Percentiles rank a stretch among this genome's conserved stretches.
phyloP scores from a whole-genome alignment of 2,113 vertebrate species.

The Andinoacara biseriatus region DNA sequence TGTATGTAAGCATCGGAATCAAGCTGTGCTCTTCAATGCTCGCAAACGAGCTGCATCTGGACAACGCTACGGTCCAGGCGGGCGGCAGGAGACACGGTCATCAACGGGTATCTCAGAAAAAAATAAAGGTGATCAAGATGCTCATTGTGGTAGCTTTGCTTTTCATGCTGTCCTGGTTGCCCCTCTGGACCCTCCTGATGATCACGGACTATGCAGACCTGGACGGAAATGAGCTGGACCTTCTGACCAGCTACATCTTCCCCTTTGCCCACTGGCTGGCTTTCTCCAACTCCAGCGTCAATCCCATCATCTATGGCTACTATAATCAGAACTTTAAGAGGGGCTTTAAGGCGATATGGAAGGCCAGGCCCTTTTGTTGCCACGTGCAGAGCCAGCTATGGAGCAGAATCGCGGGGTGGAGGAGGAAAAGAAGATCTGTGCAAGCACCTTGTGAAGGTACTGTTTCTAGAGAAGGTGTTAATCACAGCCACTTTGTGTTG shows the following conservation, averaged over 20 bases:
- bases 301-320: slow-evolving; percentile 86
- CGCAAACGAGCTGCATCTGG: slow-evolving; percentile 52
- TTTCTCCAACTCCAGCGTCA: slow-evolving; percentile 84
- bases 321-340: slow-evolving; percentile 86
- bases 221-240: slow-evolving; percentile 72
- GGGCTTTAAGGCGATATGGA: slow-evolving; percentile 79
- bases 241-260: slow-evolving; percentile 82
- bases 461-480: slow-evolving; percentile 27
- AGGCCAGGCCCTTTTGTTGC: slow-evolving; percentile 58
- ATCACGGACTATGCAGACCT: slow-evolving; percentile 80
- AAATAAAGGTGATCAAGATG: slow-evolving; percentile 85
- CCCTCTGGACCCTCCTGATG: slow-evolving; percentile 85
- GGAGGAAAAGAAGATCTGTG: slow-evolving; percentile 18
- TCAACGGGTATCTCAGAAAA: slow-evolving; percentile 75
- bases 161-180: slow-evolving; percentile 85
- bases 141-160: slow-evolving; percentile 81
- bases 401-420: slow-evolving; percentile 32
- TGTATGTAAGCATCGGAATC: slow-evolving; percentile 81
- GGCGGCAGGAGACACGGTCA: slow-evolving; percentile 49
- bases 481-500: slow-evolving; percentile 61
- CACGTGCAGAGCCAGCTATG: neutral
- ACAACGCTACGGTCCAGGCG: slow-evolving; percentile 13
- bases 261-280: slow-evolving; percentile 86
- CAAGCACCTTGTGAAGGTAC: neutral
- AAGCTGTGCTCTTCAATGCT: slow-evolving; percentile 78